Conservation (phyloP, 2,888 invertebrate genomes). For the Xiphydria camelus region DNA sequence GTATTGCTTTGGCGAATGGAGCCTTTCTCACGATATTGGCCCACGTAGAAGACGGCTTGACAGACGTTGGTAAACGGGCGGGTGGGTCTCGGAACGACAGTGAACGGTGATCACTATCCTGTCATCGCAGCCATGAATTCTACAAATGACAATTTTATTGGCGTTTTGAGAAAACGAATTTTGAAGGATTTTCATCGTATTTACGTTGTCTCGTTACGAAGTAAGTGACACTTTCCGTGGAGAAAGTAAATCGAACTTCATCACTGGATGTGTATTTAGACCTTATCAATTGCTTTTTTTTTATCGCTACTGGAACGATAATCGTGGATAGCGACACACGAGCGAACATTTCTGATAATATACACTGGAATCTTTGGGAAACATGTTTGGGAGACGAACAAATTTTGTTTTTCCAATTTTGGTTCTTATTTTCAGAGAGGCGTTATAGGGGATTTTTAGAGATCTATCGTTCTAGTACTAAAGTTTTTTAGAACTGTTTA, state of each 20-base stretch:
- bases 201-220: too few relatives aligned
- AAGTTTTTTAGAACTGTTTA: not conserved
- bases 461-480: not conserved
- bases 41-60: slow-evolving; percentile 11
- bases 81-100: slow-evolving; percentile 16
- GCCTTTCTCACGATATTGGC: not conserved
- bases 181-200: too few relatives aligned
- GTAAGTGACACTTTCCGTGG: too few relatives aligned
- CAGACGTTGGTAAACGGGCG: slow-evolving; percentile 12
- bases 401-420: not conserved
- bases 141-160: slow-evolving; percentile 17
- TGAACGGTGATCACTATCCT: slow-evolving; percentile 21
- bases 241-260: too few relatives aligned
- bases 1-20: not conserved
- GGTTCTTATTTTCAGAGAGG: too few relatives aligned
- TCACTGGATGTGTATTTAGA: too few relatives aligned
- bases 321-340: too few relatives aligned
- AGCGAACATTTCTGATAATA: too few relatives aligned
- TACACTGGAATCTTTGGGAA: too few relatives aligned
- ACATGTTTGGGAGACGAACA: not conserved
- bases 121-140: slow-evolving; percentile 29
- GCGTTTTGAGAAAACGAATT: slow-evolving; percentile 2
- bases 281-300: too few relatives aligned
- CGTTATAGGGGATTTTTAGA: too few relatives aligned
- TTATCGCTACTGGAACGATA: too few relatives aligned